Evolutionary conservation across 2,797 vertebrate genomes (phyloP).

Genomic region (Pseudocheirus occidentalis): DNA sequence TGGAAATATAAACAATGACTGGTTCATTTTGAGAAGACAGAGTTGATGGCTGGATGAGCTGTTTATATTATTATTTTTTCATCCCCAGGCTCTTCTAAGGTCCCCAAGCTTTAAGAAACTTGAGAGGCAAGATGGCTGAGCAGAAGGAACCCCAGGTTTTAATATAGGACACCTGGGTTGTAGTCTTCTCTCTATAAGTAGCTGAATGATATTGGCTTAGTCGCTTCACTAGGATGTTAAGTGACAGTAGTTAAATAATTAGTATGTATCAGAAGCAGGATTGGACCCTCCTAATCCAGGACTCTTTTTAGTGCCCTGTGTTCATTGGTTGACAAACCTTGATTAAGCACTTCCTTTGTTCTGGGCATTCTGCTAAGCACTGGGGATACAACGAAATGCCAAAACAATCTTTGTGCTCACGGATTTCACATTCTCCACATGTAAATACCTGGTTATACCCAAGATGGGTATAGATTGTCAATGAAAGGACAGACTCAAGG

Average conservation of each 20-base stretch:
- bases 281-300: background rate
- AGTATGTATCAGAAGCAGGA: background rate
- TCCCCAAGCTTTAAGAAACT: background rate
- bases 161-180: background rate
- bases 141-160: background rate
- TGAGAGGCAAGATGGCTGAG: background rate
- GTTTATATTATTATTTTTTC: slow-evolving; percentile 35
- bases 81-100: slow-evolving; percentile 18
- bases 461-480: background rate
- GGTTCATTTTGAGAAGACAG: background rate
- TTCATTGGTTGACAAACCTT: background rate
- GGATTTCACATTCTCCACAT: background rate
- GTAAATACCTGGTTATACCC: background rate
- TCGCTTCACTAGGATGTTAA: background rate
- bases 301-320: background rate
- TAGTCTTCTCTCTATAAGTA: background rate
- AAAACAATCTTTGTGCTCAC: background rate
- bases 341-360: background rate
- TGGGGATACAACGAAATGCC: background rate
- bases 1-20: slow-evolving; percentile 44
- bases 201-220: background rate
- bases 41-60: background rate
- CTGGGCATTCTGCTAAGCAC: background rate
- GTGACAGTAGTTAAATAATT: background rate
- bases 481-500: background rate